Evolutionary conservation across 2,797 vertebrate species (phyloP).

Genomic region (Megaceryle alcyon): DNA sequence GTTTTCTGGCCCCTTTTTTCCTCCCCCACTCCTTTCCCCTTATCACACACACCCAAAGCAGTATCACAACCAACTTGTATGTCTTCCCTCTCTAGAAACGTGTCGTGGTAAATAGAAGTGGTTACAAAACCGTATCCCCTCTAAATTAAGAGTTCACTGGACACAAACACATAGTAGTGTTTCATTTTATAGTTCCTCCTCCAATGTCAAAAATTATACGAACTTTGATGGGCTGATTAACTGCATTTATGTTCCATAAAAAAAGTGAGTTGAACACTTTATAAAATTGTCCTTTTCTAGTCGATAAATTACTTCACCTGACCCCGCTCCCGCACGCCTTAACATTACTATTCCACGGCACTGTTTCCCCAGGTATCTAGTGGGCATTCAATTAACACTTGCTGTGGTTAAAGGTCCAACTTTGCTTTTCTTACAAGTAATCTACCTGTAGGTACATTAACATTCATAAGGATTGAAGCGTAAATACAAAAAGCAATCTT

Average conservation of each 20-base stretch:
- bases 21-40: background rate
- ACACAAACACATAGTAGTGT: background rate
- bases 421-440: slow-evolving; percentile 27
- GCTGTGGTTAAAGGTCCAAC: background rate
- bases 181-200: background rate
- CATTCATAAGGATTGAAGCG: slow-evolving; percentile 55
- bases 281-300: background rate
- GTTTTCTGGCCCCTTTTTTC: slow-evolving; percentile 49
- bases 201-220: background rate
- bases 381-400: background rate
- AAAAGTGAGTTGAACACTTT: background rate
- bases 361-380: background rate
- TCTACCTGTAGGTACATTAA: slow-evolving; percentile 50
- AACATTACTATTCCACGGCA: background rate
- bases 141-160: slow-evolving; percentile 11
- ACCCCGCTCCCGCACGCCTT: background rate
- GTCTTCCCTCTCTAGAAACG: background rate
- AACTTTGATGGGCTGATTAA: background rate
- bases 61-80: background rate
- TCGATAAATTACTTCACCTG: background rate
- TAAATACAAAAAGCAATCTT: slow-evolving; percentile 77
- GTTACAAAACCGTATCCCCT: slow-evolving; percentile 44
- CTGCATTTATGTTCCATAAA: background rate
- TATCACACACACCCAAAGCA: background rate
- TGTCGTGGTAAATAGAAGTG: slow-evolving; percentile 37